Percentiles rank a stretch among this genome's conserved stretches.
phyloP scores from a whole-genome alignment of 2,113 vertebrate genomes.

The Elgaria multicarinata region DNA sequence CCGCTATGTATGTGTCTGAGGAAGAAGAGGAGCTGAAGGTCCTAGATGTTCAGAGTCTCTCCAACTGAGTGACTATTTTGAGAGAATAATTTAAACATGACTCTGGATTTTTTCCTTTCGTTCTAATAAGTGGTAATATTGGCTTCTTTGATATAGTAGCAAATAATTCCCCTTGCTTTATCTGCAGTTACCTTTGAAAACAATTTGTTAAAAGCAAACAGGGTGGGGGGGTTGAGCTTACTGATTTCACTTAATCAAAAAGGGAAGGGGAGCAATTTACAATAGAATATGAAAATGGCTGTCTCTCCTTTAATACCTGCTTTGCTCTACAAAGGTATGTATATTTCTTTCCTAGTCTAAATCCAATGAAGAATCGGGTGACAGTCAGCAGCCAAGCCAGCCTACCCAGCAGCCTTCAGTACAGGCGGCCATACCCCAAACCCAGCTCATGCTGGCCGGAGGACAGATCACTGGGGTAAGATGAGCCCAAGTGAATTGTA shows the following conservation, averaged over 20 bases:
- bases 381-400: constrained; percentile 90
- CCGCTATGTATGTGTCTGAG: background rate
- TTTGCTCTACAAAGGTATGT: constrained; percentile 69
- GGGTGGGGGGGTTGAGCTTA: constrained; percentile 34
- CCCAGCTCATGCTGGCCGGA: constrained; percentile 96
- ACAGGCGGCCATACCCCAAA: constrained; percentile 92
- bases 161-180: constrained; percentile 39
- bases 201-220: constrained; percentile 42
- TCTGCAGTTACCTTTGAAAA: constrained; percentile 37
- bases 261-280: constrained; percentile 66
- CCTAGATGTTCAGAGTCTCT: background rate
- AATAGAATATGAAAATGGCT: constrained; percentile 59
- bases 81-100: background rate
- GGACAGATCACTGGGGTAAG: constrained; percentile 98
- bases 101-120: constrained; percentile 31
- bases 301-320: constrained; percentile 61
- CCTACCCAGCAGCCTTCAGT: constrained; percentile 85
- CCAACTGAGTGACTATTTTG: background rate
- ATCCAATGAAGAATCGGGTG: constrained; percentile 90
- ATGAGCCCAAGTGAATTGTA: constrained; percentile 58
- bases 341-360: constrained; percentile 86
- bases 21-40: background rate
- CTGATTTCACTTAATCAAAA: constrained; percentile 34
- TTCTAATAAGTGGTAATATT: constrained; percentile 7
- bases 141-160: constrained; percentile 49